A percentile compares a stretch with the other conserved stretches of the same genome.
Evolutionary conservation across 64 coral and sea anemone species (phyloP).

Genomic region (Orbicella faveolata): DNA sequence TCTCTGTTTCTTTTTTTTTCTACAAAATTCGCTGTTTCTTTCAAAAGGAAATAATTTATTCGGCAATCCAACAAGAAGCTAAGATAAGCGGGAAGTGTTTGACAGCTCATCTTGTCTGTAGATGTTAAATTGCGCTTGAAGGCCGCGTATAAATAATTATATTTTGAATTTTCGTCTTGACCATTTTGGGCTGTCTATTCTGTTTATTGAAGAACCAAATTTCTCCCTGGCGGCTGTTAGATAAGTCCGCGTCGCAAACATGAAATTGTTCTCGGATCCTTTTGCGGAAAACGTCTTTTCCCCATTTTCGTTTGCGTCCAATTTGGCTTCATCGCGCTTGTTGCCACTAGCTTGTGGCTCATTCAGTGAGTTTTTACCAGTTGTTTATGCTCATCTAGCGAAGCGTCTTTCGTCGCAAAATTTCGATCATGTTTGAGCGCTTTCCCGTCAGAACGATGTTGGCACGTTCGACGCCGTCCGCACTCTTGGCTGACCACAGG

Average conservation of each 20-base stretch:
- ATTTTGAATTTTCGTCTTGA: constrained; percentile 25
- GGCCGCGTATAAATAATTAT: constrained; percentile 48
- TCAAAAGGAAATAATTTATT: constrained; percentile 32
- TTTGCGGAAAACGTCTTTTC: constrained; percentile 1
- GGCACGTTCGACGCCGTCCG: background rate
- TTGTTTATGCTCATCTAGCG: constrained; percentile 10
- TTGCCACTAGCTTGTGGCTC: constrained; percentile 8
- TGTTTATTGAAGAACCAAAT: background rate
- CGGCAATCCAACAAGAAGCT: constrained; percentile 22
- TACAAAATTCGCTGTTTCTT: constrained; percentile 40
- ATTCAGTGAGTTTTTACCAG: constrained; percentile 14
- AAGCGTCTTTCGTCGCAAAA: background rate
- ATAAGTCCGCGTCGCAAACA: constrained; percentile 8
- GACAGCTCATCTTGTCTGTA: constrained; percentile 28
- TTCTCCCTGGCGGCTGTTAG: background rate
- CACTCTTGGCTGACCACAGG: constrained; percentile 43
- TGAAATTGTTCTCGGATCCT: background rate
- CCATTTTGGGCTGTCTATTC: constrained; percentile 2
- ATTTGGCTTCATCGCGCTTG: constrained; percentile 17
- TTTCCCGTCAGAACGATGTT: background rate
- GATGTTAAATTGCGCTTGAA: constrained; percentile 44
- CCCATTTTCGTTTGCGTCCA: constrained; percentile 1
- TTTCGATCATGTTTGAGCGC: background rate
- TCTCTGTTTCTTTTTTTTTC: constrained; percentile 25
- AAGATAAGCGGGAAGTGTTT: constrained; percentile 29